These are phyloP conservation scores for Amazona vittata DNA, from an alignment of 2,113 vertebrate genomes.

Conservation along the genomic window DNA sequence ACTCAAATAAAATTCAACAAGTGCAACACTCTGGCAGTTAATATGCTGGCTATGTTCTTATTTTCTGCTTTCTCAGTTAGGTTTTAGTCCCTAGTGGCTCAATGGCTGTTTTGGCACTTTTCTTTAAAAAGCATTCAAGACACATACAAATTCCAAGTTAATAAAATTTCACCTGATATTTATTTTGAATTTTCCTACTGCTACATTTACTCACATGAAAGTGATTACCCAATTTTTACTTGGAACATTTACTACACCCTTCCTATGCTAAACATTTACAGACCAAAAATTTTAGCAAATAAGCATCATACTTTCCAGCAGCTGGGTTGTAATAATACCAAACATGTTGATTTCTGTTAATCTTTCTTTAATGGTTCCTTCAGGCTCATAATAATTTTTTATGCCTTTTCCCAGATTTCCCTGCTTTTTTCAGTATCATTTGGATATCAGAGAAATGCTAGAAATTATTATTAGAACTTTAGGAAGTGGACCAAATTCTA, in stretches of 20 bases:
- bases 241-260: not conserved
- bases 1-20: not conserved
- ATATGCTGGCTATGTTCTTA: not conserved
- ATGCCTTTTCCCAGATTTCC: not conserved
- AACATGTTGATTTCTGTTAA: not conserved
- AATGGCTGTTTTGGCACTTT: not conserved
- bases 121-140: not conserved
- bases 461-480: not conserved
- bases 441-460: not conserved
- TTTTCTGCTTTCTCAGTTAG: not conserved
- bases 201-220: not conserved
- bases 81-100: not conserved
- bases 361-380: not conserved
- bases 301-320: not conserved
- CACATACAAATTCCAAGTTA: not conserved
- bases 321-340: not conserved
- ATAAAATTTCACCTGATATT: not conserved
- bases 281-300: not conserved
- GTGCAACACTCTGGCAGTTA: not conserved
- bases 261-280: not conserved
- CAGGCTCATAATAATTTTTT: not conserved
- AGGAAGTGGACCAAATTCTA: not conserved
- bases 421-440: not conserved
- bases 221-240: not conserved
- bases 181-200: not conserved